These are phyloP conservation scores for Liposcelis brunnea DNA, from an alignment of 2,888 invertebrate genomes.

Conservation along the genomic window DNA sequence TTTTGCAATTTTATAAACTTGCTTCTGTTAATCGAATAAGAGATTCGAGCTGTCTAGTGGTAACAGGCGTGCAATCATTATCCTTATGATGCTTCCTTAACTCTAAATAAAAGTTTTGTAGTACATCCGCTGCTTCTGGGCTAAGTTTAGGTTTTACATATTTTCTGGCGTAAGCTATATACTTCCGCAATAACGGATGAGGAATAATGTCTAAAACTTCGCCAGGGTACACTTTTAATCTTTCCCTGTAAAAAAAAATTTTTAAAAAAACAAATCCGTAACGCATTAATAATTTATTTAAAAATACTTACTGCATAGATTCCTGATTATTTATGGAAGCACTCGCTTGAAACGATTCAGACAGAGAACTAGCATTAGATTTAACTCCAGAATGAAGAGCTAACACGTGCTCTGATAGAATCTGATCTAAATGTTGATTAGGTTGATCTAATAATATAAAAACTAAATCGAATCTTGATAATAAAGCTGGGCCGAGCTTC, in stretches of 20 bases:
- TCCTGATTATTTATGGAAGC: too few relatives aligned
- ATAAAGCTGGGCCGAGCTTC: constrained; percentile 63
- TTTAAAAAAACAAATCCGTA: constrained; percentile 1
- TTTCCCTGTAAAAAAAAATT: constrained; percentile 31
- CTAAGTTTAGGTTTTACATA: constrained; percentile 69
- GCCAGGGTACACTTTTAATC: constrained; percentile 37
- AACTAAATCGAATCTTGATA: constrained; percentile 84
- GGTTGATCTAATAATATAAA: constrained; percentile 80
- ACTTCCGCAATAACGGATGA: constrained; percentile 62
- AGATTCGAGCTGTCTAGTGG: constrained; percentile 76
- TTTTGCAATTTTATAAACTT: too few relatives aligned
- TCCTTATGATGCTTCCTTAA: constrained; percentile 49
- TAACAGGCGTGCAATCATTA: constrained; percentile 58
- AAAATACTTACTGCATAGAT: neutral
- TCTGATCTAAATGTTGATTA: constrained; percentile 58
- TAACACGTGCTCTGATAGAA: constrained; percentile 69
- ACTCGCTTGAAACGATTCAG: neutral
- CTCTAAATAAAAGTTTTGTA: constrained; percentile 66
- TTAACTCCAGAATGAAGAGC: constrained; percentile 43
- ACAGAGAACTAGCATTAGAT: neutral
- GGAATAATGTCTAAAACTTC: constrained; percentile 58
- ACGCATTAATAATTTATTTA: neutral
- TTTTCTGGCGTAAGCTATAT: constrained; percentile 77
- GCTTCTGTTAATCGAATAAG: constrained; percentile 68
- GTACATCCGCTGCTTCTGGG: constrained; percentile 45